phyloP scores from a whole-genome alignment of 2,888 invertebrate genomes.

The Lasius fuliginosus region DNA sequence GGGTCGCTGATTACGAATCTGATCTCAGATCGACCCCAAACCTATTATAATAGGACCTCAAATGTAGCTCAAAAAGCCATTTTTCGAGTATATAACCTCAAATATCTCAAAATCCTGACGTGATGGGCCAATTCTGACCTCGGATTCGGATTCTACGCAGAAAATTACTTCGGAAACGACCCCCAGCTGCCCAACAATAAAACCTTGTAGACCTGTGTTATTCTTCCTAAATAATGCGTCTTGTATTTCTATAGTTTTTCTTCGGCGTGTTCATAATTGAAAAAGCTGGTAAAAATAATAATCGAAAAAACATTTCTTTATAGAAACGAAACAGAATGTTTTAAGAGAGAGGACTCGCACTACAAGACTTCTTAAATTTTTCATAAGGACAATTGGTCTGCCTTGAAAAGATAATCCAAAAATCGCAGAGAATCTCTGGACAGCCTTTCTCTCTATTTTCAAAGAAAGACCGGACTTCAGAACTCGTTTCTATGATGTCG shows the following conservation, averaged over 20 bases:
- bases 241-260: slow-evolving; percentile 55
- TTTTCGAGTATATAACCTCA: too few species aligned
- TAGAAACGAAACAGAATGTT: slow-evolving; percentile 37
- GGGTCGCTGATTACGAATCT: too few species aligned
- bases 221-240: slow-evolving; percentile 62
- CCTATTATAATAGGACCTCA: too few species aligned
- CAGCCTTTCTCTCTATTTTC: not conserved
- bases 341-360: slow-evolving; percentile 26
- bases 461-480: not conserved
- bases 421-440: slow-evolving; percentile 38
- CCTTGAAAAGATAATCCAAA: slow-evolving; percentile 59
- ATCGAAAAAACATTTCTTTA: not conserved
- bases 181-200: too few species aligned
- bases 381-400: slow-evolving; percentile 51
- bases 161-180: too few species aligned
- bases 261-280: not conserved
- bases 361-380: slow-evolving; percentile 57
- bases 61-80: too few species aligned
- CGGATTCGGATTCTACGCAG: too few species aligned
- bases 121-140: too few species aligned
- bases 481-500: slow-evolving; percentile 42
- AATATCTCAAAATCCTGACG: too few species aligned
- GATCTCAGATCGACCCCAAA: too few species aligned
- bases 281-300: not conserved
- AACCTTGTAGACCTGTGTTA: too few species aligned